These are phyloP conservation scores for Melitaea athalia DNA, from an alignment of 2,888 invertebrate genomes.

Conservation along the genomic window DNA sequence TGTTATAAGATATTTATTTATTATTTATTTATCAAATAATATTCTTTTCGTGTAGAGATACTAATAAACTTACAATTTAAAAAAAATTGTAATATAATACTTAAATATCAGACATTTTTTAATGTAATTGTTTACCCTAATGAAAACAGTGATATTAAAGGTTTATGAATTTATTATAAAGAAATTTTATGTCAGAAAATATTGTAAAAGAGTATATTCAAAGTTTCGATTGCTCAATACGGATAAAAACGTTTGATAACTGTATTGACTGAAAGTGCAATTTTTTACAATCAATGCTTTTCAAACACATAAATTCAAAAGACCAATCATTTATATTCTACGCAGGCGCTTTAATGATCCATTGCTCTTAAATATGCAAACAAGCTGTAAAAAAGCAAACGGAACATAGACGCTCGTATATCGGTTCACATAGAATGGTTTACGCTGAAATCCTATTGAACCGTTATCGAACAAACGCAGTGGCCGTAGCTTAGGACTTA, in stretches of 20 bases:
- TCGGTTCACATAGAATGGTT: slow-evolving; percentile 38
- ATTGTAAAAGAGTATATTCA: not conserved
- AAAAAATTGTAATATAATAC: no score
- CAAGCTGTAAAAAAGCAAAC: slow-evolving; percentile 12
- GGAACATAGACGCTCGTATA: slow-evolving; percentile 8
- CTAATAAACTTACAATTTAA: no score
- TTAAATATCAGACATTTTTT: no score
- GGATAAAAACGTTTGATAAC: not conserved
- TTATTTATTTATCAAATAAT: no score
- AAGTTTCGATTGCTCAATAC: not conserved
- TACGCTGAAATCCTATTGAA: slow-evolving; percentile 65
- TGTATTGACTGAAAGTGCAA: slow-evolving; percentile 3
- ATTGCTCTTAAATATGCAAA: slow-evolving; percentile 3
- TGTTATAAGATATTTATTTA: no score
- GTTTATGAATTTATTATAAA: no score
- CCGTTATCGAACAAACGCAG: slow-evolving; percentile 73
- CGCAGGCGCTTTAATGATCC: slow-evolving; percentile 9
- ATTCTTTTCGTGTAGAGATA: no score
- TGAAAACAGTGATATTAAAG: no score
- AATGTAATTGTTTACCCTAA: no score
- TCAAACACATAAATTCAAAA: slow-evolving; percentile 11
- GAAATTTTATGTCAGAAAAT: no score
- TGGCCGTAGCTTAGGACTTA: slow-evolving; percentile 72
- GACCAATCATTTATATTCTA: slow-evolving; percentile 2
- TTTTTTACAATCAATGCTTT: slow-evolving; percentile 2